Conservation (phyloP, 2,113 vertebrate species). For the Dunckerocampus dactyliophorus region DNA sequence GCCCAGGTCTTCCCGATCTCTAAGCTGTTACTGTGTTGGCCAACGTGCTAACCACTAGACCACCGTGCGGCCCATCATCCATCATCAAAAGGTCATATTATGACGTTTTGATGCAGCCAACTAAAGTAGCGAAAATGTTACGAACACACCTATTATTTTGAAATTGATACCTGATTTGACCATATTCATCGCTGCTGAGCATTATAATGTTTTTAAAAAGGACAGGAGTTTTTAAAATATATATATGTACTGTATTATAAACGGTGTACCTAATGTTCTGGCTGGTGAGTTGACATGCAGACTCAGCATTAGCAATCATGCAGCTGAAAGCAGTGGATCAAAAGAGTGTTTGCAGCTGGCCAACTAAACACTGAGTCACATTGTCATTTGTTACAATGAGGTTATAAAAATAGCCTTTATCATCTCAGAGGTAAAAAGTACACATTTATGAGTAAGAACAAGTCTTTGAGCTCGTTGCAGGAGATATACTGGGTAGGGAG, state of each 20-base stretch:
- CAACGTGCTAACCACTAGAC: no score
- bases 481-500: background rate
- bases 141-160: no score
- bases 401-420: background rate
- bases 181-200: no score
- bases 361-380: background rate
- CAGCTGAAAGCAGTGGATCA: background rate
- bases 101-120: no score
- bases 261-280: background rate
- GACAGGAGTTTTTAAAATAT: no score
- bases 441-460: background rate
- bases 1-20: no score
- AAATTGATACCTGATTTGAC: no score
- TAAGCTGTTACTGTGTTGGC: no score
- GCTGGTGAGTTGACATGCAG: background rate
- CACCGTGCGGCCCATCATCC: no score
- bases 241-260: background rate
- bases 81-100: no score
- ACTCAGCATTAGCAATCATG: background rate
- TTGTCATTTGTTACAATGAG: background rate
- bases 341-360: background rate
- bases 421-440: background rate
- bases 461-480: background rate
- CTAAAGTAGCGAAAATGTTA: no score
- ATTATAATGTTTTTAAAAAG: no score